Evolutionary conservation across 2,888 invertebrate genomes (phyloP).

Genomic region (Drosophila recens): DNA sequence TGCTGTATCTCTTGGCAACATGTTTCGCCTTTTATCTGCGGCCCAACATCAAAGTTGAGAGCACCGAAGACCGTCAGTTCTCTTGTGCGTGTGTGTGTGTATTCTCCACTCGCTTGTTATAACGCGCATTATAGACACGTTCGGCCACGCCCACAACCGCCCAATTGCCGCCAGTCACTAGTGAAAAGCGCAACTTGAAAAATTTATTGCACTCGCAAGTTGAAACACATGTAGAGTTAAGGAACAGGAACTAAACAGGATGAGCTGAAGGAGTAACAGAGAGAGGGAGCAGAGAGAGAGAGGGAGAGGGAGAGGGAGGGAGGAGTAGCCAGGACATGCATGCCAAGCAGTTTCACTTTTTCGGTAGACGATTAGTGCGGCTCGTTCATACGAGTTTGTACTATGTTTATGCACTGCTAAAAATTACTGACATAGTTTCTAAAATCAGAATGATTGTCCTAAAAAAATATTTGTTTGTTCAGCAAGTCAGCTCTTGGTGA

Average conservation of each 20-base stretch:
- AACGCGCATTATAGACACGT: slow-evolving; percentile 80
- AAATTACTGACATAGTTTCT: neutral
- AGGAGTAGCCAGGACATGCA: slow-evolving; percentile 43
- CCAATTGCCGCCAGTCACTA: slow-evolving; percentile 48
- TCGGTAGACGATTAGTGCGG: slow-evolving; percentile 59
- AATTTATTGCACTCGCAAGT: slow-evolving; percentile 78
- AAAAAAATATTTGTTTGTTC: too few species aligned
- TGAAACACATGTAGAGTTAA: slow-evolving; percentile 33
- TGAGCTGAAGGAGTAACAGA: neutral
- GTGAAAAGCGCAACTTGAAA: slow-evolving; percentile 78
- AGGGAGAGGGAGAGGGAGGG: neutral
- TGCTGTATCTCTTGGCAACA: slow-evolving; percentile 55
- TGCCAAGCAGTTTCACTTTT: slow-evolving; percentile 69
- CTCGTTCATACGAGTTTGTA: slow-evolving; percentile 8
- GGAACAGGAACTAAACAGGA: slow-evolving; percentile 41
- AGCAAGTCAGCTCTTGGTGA: too few species aligned
- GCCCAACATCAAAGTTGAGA: slow-evolving; percentile 66
- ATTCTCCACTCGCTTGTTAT: slow-evolving; percentile 38
- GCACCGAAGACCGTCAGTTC: slow-evolving; percentile 19
- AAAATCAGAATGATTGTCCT: neutral
- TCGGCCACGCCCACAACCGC: slow-evolving; percentile 52
- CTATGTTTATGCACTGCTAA: neutral
- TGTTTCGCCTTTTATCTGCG: slow-evolving; percentile 60
- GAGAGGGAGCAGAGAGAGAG: neutral
- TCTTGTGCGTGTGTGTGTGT: slow-evolving; percentile 25